A percentile compares a stretch with the other conserved stretches of the same genome.
Conservation (phyloP, 2,888 invertebrate species). For the Trissolcus japonicus region DNA sequence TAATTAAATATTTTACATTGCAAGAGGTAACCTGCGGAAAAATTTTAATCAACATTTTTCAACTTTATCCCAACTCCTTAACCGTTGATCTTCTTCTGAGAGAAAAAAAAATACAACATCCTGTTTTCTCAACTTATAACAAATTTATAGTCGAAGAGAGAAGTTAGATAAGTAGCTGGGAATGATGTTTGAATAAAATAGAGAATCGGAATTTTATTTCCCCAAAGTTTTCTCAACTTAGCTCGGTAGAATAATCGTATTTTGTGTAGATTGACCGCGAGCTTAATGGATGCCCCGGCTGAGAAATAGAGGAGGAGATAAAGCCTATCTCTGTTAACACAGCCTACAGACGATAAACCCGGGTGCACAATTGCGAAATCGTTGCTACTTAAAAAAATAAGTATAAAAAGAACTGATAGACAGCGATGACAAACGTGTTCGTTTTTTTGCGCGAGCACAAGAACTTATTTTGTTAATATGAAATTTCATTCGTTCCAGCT, state of each 20-base stretch:
- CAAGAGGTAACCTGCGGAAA: no score
- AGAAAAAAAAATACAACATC: no score
- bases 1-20: no score
- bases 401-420: not conserved
- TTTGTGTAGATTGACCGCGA: conserved; percentile 40
- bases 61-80: no score
- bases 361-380: conserved; percentile 23
- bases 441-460: no score
- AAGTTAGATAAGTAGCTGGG: not conserved
- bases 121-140: no score
- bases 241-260: conserved; percentile 37
- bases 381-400: not conserved
- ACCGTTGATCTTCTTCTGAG: no score
- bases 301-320: conserved; percentile 50
- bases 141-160: no score
- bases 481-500: conserved; percentile 3
- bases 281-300: conserved; percentile 43
- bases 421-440: not conserved
- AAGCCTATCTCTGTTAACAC: conserved; percentile 44
- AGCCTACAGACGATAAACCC: conserved; percentile 41
- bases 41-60: no score
- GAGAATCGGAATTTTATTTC: conserved; percentile 16
- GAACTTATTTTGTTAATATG: not conserved
- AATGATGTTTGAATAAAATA: conserved; percentile 19
- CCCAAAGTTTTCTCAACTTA: conserved; percentile 21